Base-by-base conservation (phyloP, 2,888 invertebrate species). In the Hanleya hanleyi region DNA sequence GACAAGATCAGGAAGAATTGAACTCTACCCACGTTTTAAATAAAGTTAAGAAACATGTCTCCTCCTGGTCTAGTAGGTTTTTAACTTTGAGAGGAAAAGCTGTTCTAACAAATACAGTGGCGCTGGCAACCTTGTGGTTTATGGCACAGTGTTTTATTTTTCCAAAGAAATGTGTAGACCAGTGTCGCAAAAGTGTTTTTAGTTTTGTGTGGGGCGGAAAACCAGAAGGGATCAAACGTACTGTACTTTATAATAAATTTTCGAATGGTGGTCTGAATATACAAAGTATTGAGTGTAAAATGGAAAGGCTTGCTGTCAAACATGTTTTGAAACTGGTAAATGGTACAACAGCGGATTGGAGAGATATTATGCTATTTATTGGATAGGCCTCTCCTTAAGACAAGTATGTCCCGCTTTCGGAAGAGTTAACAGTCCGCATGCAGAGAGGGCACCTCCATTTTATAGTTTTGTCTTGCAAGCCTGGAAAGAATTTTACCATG, bases 331-430 rank as follows among this genome's bases (percentile, higher is more conserved):
- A 64, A 37, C 35, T 64, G 15, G 26, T 64, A 36, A 12, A 64
- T 64, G 37, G 37, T 15, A 7, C 36, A 22, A 37, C 35, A 35
- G 64, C 64, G 18, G 38, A 64, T n/a, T 64, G 64, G 64, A 35
- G n/a, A n/a, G 18, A 1, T 64, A 64, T 29, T 64, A n/a, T 64
- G 64, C 35, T 18, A 32, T 33, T 18, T 64, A 64, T 64, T 64
- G 64, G 64, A 22, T 64, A 22, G 64, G 64, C 15, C 36, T 64
- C 15, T 35, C 36, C 35, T 33, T 64, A 64, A 64, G 64, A 64
- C 64, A 37, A 32, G n/a, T 64, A 18, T 22, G 38, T 35, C 64
- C 5, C 9, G 64, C 35, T 36, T 64, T 64, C 9, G 3, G n/a
- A 36, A 12, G 22, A n/a, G 3, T n/a, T 15, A 18, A 18, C 9